Evolutionary conservation across 1,140 invertebrate genomes (phyloP).

Genomic region (Formica selysi): DNA sequence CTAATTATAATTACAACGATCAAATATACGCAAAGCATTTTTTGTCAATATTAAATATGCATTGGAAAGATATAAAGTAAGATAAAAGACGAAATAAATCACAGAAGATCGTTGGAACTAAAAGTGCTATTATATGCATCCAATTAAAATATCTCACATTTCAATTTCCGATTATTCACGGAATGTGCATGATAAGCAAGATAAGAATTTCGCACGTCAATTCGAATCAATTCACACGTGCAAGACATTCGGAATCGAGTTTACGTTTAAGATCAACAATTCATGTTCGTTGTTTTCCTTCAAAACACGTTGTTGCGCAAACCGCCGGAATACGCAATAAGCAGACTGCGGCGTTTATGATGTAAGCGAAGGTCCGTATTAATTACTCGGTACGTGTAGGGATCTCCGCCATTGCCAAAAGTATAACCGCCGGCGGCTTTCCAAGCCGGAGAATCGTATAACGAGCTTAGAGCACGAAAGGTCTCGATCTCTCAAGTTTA

Average conservation of each 20-base stretch:
- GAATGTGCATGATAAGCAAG: neutral
- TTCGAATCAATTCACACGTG: neutral
- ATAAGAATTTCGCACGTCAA: conserved; percentile 17
- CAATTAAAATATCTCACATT: conserved; percentile 31
- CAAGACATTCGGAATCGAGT: conserved; percentile 26
- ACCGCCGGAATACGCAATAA: conserved; percentile 42
- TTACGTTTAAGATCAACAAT: neutral
- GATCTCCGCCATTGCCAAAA: conserved; percentile 20
- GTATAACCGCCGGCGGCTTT: conserved; percentile 31
- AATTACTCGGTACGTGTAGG: conserved; percentile 40
- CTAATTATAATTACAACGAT: neutral
- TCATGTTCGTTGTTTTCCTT: conserved; percentile 17
- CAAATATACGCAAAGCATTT: neutral
- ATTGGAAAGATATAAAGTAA: neutral
- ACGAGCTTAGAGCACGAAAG: conserved; percentile 39
- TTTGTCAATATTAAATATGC: neutral
- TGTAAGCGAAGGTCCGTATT: conserved; percentile 30
- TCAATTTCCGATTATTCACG: conserved; percentile 3
- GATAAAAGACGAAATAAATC: neutral
- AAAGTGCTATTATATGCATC: neutral
- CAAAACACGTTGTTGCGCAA: neutral
- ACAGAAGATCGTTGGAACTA: neutral
- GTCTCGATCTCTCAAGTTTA: conserved; percentile 66
- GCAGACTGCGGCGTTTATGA: conserved; percentile 9
- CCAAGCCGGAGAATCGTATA: neutral